A percentile compares a stretch with the other conserved stretches of the same genome.
Evolutionary conservation across 2,113 vertebrate genomes (phyloP).

Genomic region (Rynchops niger): DNA sequence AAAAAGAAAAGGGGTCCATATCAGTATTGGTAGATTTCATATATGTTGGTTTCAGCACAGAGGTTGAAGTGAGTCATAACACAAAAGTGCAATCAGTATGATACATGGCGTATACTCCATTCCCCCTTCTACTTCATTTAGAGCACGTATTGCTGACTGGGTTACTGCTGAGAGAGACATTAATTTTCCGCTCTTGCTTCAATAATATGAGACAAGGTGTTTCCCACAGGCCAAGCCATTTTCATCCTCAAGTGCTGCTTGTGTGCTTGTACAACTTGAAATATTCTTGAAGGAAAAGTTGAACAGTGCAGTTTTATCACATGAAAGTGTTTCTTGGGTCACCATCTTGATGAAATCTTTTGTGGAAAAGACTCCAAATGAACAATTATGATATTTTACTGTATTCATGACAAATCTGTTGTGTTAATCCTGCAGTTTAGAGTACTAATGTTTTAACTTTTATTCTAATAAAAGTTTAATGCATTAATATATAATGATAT

Average conservation of each 20-base stretch:
- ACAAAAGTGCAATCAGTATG: background rate
- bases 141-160: background rate
- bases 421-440: background rate
- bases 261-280: background rate
- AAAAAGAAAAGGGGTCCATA: background rate
- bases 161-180: background rate
- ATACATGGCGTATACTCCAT: background rate
- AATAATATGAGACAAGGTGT: background rate
- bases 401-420: background rate
- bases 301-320: background rate
- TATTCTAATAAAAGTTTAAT: background rate
- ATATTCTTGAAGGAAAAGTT: background rate
- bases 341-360: background rate
- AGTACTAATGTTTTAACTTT: background rate
- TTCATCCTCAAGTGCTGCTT: background rate
- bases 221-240: background rate
- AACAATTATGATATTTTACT: background rate
- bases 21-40: background rate
- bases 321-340: background rate
- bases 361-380: background rate
- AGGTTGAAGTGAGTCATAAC: background rate
- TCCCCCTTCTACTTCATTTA: background rate
- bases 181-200: background rate
- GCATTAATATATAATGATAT: background rate
- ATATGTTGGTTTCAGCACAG: background rate